Evolutionary conservation across 2,113 vertebrate genomes (phyloP), one percentile per base, ranked within the genome.

Genomic region (Austrofundulus limnaeus): DNA sequence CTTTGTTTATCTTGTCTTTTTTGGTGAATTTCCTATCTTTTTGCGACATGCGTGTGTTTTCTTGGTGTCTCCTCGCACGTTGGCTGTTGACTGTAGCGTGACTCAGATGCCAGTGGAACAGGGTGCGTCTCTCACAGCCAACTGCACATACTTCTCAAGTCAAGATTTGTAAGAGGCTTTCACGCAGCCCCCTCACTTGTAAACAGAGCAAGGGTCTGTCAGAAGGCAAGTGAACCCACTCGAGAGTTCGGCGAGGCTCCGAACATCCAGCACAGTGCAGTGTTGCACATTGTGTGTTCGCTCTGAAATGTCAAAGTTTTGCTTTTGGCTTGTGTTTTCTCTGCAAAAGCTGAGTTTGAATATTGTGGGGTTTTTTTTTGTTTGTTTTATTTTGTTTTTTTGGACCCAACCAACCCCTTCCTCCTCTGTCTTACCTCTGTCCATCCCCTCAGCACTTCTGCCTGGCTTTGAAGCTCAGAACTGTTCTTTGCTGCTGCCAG

Each of bases 111-210:
- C 85, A 88, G 58, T 69, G 67, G 78, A 90, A 89, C 72, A 88
- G 85, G 75, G 73, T 82, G 64, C 82, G 82, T 85, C 88, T 88
- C 83, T 63, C 48, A 43, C 66, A 88, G 91, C 91, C 91, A 93
- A 89, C 72, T 91, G 85, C 69, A 64, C 90, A 90, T 93, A 88
- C 74, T 92, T 94, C 85, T 79, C 79, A 80, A 92, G 90, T 92
- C 88, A 92, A 87, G 85, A 93, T 93, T 86, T 91, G 91, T 83
- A 82, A 86, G 88, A 67, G 83, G 83, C 75, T 86, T 72, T 90
- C 80, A 88, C 80, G 70, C 73, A 77, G 82, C 77, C 85, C 85
- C 84, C 81, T 79, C 78, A 79, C 82, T 88, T 72, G 71, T 69
- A 71, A 83, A 85, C 23, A 82, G 75, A 70, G 77, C 63, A 70